These are phyloP conservation scores for Protomyctophum bolini DNA, from an alignment of 2,113 vertebrate species.

Conservation along the genomic window DNA sequence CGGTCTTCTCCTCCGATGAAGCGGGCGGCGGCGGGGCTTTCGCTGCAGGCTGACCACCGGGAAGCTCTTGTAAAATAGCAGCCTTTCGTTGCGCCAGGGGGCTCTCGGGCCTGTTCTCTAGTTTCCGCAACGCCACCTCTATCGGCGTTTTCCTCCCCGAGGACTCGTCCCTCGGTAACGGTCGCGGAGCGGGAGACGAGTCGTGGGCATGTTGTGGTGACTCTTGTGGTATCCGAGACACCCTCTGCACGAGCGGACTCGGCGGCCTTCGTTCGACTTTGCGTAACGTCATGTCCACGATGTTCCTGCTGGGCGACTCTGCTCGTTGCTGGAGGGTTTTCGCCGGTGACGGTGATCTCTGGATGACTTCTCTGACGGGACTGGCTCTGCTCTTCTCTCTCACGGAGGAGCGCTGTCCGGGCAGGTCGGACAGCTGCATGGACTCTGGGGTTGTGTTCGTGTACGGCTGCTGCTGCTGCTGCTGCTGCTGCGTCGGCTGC, in stretches of 20 bases:
- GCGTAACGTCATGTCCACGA: slow-evolving; percentile 68
- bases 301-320: slow-evolving; percentile 67
- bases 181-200: slow-evolving; percentile 36
- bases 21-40: slow-evolving; percentile 53
- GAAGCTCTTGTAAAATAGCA: slow-evolving; percentile 53
- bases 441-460: slow-evolving; percentile 64
- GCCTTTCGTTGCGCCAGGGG: slow-evolving; percentile 72
- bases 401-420: slow-evolving; percentile 70
- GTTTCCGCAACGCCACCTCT: slow-evolving; percentile 65
- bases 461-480: slow-evolving; percentile 46
- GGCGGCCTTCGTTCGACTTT: slow-evolving; percentile 76
- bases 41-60: slow-evolving; percentile 37
- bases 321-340: slow-evolving; percentile 57
- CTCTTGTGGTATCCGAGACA: slow-evolving; percentile 72
- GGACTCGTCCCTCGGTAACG: slow-evolving; percentile 52
- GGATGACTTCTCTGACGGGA: slow-evolving; percentile 68
- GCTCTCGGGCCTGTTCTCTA: slow-evolving; percentile 78
- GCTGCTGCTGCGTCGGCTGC: slow-evolving; percentile 54
- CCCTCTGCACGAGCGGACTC: slow-evolving; percentile 78
- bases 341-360: slow-evolving; percentile 71
- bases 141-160: slow-evolving; percentile 68
- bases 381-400: slow-evolving; percentile 65
- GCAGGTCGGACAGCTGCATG: slow-evolving; percentile 75
- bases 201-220: slow-evolving; percentile 50
- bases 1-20: slow-evolving; percentile 72